Evolutionary conservation across 1,140 invertebrate genomes (phyloP).

Genomic region (Formica exsecta): DNA sequence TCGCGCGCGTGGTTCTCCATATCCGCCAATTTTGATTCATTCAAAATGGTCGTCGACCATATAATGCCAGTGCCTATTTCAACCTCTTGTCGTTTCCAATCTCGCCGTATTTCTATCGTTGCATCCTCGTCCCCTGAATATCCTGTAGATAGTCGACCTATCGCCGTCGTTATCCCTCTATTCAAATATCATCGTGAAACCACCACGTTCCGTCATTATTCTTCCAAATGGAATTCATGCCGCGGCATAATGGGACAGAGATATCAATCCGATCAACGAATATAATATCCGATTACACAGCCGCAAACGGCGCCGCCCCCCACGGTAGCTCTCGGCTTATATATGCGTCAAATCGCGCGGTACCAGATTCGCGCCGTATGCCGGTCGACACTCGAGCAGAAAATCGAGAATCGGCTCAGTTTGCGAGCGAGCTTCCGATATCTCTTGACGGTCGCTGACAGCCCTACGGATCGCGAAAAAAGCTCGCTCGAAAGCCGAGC

Average conservation of each 20-base stretch:
- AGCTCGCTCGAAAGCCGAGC: conserved; percentile 31
- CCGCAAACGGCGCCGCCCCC: conserved; percentile 30
- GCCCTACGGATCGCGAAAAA: conserved; percentile 16
- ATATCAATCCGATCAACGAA: conserved; percentile 76
- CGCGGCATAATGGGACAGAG: conserved; percentile 73
- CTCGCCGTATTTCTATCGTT: conserved; percentile 17
- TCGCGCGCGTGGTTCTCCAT: conserved; percentile 23
- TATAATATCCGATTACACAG: conserved; percentile 78
- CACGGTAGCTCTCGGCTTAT: neutral
- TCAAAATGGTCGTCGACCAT: conserved; percentile 23
- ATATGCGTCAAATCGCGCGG: conserved; percentile 27
- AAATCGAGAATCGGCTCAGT: conserved; percentile 36
- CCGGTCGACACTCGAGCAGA: conserved; percentile 26
- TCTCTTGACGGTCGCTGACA: neutral
- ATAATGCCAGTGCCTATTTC: neutral
- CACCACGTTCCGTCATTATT: conserved; percentile 65
- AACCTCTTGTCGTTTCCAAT: conserved; percentile 27
- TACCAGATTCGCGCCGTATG: neutral
- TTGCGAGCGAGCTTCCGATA: conserved; percentile 29
- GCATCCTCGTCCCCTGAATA: neutral
- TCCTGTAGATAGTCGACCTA: conserved; percentile 32
- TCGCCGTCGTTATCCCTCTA: conserved; percentile 46
- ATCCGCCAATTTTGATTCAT: conserved; percentile 22
- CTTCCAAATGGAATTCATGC: conserved; percentile 77
- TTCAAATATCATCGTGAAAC: conserved; percentile 74